Base-by-base conservation (phyloP, 2,113 vertebrate species). In the Rhineura floridana region DNA sequence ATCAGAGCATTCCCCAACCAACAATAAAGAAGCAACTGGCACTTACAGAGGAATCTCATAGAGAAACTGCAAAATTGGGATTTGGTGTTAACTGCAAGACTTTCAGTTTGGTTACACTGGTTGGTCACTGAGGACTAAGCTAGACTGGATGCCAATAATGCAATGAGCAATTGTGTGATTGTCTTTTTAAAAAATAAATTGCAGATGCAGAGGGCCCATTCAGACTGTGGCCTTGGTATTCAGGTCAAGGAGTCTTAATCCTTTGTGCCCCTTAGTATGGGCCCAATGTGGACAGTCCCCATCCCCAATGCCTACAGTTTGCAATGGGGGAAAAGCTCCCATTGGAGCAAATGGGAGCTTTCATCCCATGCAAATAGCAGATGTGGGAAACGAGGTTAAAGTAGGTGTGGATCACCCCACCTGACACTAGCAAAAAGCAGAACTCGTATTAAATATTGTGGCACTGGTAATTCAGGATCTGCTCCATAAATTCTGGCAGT, bases 1-100 rank as follows among this genome's bases (percentile, higher is more conserved):
- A 93, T 89, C 91, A 94, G 81, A 93, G 91, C 93, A 87, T 87
- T 76, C 85, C 42, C 73, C 83, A 93, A 83, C 86, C 55, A 85
- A 77, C 63, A 78, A 44, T 30, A 89, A 93, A 87, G 73, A 91
- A 93, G 92, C 88, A 67, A 75, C 15, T 81, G 76, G 48, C 46
- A 62, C 48, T 93, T 39, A 55, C 3, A 39, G 1, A 30, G 86
- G 85, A 81, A 87, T 69, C 62, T 62, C 63, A 59, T 30, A 90
- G 44, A 39, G 39, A 81, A 65, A 39, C 25, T 30, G 33, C 39
- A 91, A 88, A 91, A 50, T 0, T 3, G 8, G 13, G 44, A 87
- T 76, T 73, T 30, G 69, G 69, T 9, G 25, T 2, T 0, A n/a
- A 1, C 28, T 92, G 80, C 72, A 78, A 83, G 9, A 39, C 12